A percentile compares a stretch with the other conserved stretches of the same genome.
phyloP scores from a whole-genome alignment of 2,888 invertebrate genomes.

The Notocelia uddmanniana region DNA sequence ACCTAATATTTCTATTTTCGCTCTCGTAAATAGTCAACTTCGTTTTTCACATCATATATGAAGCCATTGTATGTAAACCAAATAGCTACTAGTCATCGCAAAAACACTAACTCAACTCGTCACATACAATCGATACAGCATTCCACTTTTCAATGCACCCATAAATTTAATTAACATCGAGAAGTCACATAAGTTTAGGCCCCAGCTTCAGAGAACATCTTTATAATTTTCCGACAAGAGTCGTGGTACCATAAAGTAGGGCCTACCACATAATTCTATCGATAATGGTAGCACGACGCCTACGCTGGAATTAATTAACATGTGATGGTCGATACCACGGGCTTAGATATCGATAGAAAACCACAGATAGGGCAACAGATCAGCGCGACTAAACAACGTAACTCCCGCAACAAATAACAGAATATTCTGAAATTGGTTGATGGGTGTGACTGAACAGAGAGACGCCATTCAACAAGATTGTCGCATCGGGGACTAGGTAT shows the following conservation, averaged over 20 bases:
- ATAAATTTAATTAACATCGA: constrained; percentile 44
- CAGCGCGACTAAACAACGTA: not conserved
- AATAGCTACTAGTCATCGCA: constrained; percentile 21
- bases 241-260: constrained; percentile 69
- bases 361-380: constrained; percentile 17
- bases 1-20: not conserved
- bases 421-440: too few species aligned
- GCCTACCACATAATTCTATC: constrained; percentile 81
- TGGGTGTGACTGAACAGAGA: too few species aligned
- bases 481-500: not conserved
- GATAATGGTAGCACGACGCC: constrained; percentile 79
- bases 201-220: constrained; percentile 38
- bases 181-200: constrained; percentile 41
- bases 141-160: constrained; percentile 25
- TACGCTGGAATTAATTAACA: constrained; percentile 83
- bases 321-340: constrained; percentile 67
- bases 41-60: constrained; percentile 10
- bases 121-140: constrained; percentile 23
- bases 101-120: constrained; percentile 24
- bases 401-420: too few species aligned
- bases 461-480: too few species aligned
- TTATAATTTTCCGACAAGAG: constrained; percentile 45
- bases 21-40: constrained; percentile 1
- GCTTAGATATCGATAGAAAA: constrained; percentile 72
- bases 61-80: constrained; percentile 32